These are phyloP conservation scores for Tenthredo mesomela DNA, from an alignment of 2,888 invertebrate species.

Conservation along the genomic window DNA sequence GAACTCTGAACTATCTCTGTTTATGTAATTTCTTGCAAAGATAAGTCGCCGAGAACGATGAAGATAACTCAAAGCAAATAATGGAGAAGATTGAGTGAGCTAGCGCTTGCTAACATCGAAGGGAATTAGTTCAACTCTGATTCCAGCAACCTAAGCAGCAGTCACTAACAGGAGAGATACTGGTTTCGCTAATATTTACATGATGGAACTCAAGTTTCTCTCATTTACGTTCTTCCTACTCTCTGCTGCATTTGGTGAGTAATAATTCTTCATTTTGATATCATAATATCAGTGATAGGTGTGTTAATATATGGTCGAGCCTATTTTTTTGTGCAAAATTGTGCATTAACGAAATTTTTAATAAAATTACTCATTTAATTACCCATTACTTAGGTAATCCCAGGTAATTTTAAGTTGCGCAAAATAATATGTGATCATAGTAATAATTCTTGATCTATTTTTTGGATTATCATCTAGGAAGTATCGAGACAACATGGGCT, in stretches of 20 bases:
- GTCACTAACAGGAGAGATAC: not conserved
- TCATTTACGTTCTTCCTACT: not conserved
- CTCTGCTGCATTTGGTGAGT: not conserved
- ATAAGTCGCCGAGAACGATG: not conserved
- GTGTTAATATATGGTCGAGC: not conserved
- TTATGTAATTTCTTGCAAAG: not conserved
- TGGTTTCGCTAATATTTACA: not conserved
- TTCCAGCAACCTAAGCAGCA: not conserved
- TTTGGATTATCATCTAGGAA: not conserved
- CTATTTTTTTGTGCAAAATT: too few relatives aligned
- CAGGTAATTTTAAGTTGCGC: not conserved
- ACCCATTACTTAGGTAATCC: too few relatives aligned
- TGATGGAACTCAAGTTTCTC: not conserved
- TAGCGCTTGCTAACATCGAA: not conserved
- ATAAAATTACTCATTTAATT: too few relatives aligned
- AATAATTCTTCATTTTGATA: not conserved
- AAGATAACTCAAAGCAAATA: not conserved
- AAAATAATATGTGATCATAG: not conserved
- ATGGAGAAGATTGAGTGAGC: not conserved
- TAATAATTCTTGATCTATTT: not conserved
- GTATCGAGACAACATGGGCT: not conserved
- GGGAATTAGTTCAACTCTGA: not conserved
- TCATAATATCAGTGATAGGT: not conserved
- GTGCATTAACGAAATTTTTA: too few relatives aligned
- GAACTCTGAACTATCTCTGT: not conserved